Base-by-base conservation (phyloP, 30 jellyfish, hydroid and myxozoan genomes). In the Calvadosia cruxmelitensis region DNA sequence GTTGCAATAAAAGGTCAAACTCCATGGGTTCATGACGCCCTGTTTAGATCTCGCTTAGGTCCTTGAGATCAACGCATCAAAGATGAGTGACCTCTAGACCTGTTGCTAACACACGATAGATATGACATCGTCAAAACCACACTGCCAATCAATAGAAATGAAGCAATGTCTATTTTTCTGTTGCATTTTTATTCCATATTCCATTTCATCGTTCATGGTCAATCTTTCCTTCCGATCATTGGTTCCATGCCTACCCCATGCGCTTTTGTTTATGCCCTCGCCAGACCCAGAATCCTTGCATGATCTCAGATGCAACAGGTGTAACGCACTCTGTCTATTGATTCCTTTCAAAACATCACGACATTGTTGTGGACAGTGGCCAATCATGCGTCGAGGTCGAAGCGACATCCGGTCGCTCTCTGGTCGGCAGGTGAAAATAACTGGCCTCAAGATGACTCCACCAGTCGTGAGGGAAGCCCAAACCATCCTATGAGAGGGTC, bases 221-320 rank as follows among this genome's bases (percentile, higher is more conserved):
- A n/a, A n/a, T n/a, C n/a, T n/a, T n/a, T n/a, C n/a, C n/a, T n/a
- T n/a, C n/a, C n/a, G n/a, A n/a, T n/a, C n/a, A n/a, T n/a, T n/a
- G n/a, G n/a, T n/a, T n/a, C n/a, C n/a, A n/a, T n/a, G n/a, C n/a
- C 57, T 42, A 20, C 57, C 10, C 10, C 57, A 42, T 20, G 57
- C 57, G 74, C 20, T 5, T 20, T 30, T 65, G 32, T 65, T 65
- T 65, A 32, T 65, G 27, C 32, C 23, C 30, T 65, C 7, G 30
- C 24, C 24, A 65, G 27, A 13, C 10, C 74, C 32, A 24, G 53
- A 65, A 65, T 16, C 16, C 61, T 70, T 36, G 73, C 74, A 82
- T 82, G 94, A 82, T 82, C 87, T 82, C 66, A 82, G 94, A 28
- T 34, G 34, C 69, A 63, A 74, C 94, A 76, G 94, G 94, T 82